phyloP scores from a whole-genome alignment of 2,888 invertebrate species.

The Ferrisia virgata region DNA sequence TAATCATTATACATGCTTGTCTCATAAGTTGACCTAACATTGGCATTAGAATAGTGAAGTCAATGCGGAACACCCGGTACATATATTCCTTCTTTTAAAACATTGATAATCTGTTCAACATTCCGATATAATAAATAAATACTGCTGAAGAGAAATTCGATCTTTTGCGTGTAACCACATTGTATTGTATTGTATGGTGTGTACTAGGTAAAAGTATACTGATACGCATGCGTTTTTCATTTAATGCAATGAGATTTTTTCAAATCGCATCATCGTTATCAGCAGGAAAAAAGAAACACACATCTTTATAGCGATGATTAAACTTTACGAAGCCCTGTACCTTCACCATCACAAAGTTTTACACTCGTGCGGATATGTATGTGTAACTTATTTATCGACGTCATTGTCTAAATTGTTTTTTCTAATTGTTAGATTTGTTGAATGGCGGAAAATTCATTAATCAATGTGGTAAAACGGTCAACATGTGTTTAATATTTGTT shows the following conservation, averaged over 20 bases:
- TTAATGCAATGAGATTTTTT: not conserved
- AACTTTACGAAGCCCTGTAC: conserved; percentile 3
- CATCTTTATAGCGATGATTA: not conserved
- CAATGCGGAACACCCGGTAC: no score
- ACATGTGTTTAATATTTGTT: not conserved
- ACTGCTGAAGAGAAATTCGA: no score
- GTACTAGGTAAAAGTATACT: no score
- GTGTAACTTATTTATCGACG: conserved; percentile 7
- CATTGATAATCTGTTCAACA: no score
- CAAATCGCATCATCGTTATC: not conserved
- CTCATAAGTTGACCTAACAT: no score
- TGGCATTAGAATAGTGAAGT: no score
- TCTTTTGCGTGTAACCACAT: no score
- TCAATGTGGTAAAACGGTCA: not conserved
- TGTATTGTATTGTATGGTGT: no score
- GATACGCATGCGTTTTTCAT: not conserved
- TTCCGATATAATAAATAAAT: no score
- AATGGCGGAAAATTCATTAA: not conserved
- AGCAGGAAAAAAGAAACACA: not conserved
- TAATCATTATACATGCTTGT: no score
- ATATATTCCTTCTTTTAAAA: no score
- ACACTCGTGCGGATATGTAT: not conserved
- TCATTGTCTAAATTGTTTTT: not conserved
- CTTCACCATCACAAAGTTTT: not conserved
- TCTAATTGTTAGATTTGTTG: not conserved